Conservation (phyloP, 2,113 vertebrate species). For the Tragelaphus buxtoni region DNA sequence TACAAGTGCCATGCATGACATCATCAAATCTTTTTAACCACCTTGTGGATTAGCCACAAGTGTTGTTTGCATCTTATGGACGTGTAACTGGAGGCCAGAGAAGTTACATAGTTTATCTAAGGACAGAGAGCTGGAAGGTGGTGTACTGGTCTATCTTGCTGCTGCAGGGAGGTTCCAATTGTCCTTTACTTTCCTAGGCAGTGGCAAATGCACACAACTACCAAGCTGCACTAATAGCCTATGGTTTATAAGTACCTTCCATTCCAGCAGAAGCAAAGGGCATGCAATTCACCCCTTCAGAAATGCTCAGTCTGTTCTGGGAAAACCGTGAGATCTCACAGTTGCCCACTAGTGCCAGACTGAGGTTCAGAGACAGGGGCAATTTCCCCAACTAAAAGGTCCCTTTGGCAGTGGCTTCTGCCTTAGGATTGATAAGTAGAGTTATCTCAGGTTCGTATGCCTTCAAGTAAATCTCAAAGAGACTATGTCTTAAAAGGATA, state of each 20-base stretch:
- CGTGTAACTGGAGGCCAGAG: not conserved
- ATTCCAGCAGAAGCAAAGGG: not conserved
- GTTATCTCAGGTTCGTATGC: not conserved
- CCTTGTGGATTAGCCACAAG: not conserved
- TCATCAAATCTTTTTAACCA: not conserved
- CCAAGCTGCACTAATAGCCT: not conserved
- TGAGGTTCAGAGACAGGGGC: not conserved
- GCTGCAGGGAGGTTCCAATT: not conserved
- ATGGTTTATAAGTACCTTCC: not conserved
- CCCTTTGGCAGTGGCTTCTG: not conserved
- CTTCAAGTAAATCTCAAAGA: not conserved
- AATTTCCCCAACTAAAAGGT: not conserved
- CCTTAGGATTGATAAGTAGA: not conserved
- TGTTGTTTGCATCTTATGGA: not conserved
- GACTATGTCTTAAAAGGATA: not conserved
- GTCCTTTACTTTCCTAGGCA: not conserved
- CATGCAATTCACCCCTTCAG: not conserved
- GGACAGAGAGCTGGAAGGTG: not conserved
- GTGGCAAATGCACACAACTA: not conserved
- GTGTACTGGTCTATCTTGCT: not conserved
- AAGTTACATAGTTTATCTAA: not conserved
- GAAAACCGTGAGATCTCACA: not conserved
- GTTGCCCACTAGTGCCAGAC: not conserved
- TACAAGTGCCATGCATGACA: not conserved
- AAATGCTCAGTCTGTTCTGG: not conserved